Conservation (phyloP, 2,888 invertebrate species). For the Cryptocephalus primarius region DNA sequence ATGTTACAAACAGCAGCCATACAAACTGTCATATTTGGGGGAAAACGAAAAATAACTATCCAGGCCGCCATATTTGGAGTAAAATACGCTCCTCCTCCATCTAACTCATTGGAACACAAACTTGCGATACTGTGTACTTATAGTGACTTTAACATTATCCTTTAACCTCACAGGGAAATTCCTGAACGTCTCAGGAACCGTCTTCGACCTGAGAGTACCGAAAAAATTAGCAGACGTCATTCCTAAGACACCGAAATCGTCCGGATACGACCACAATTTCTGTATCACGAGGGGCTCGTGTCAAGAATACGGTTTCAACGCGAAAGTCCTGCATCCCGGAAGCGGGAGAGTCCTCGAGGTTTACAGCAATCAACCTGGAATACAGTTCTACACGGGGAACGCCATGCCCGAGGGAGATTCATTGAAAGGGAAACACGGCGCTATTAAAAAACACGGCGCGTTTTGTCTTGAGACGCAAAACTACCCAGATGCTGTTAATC, state of each 20-base stretch:
- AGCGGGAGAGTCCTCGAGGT: conserved; percentile 57
- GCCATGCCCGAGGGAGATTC: conserved; percentile 47
- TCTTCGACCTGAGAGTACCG: conserved; percentile 62
- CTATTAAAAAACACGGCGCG: conserved; percentile 43
- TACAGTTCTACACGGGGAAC: conserved; percentile 85
- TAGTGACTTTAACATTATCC: too few species aligned
- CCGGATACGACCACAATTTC: conserved; percentile 76
- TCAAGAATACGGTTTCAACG: conserved; percentile 48
- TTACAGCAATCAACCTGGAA: conserved; percentile 76
- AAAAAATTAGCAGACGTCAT: conserved; percentile 55
- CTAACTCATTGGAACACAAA: too few species aligned
- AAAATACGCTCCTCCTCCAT: too few species aligned
- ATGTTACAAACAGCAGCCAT: too few species aligned
- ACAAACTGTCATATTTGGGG: too few species aligned
- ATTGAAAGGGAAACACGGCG: conserved; percentile 18
- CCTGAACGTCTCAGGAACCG: conserved; percentile 54
- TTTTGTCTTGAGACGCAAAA: conserved; percentile 88
- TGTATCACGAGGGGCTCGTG: conserved; percentile 53
- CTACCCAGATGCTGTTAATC: conserved; percentile 81
- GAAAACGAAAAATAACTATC: too few species aligned
- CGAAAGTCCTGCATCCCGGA: conserved; percentile 52
- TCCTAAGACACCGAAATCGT: conserved; percentile 46
- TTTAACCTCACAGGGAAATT: conserved; percentile 60
- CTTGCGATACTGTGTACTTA: too few species aligned
- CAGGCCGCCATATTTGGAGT: too few species aligned